These are phyloP conservation scores for Chrysomela aeneicollis DNA, from an alignment of 2,888 invertebrate genomes.

Conservation along the genomic window DNA sequence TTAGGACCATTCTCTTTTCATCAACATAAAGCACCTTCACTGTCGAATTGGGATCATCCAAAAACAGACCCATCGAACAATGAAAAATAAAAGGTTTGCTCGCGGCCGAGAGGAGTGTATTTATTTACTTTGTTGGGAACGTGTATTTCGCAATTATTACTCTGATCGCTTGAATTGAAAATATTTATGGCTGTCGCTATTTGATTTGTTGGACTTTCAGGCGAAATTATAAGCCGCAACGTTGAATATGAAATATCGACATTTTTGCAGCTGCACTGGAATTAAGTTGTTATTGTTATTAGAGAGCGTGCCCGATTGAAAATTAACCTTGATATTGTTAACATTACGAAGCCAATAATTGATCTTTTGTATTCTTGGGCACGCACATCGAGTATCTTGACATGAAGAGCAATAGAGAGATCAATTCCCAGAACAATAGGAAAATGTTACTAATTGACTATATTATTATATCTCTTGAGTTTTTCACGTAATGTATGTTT, in stretches of 20 bases:
- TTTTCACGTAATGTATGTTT: too few species aligned
- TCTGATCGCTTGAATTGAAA: conserved; percentile 36
- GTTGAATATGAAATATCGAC: conserved; percentile 27
- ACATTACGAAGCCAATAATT: neutral
- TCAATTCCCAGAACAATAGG: too few species aligned
- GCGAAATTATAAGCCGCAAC: conserved; percentile 33
- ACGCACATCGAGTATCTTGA: neutral
- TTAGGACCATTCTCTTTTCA: neutral
- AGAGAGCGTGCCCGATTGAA: conserved; percentile 24
- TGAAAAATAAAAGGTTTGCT: conserved; percentile 24
- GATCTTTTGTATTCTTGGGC: neutral
- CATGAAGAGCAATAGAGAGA: neutral
- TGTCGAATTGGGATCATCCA: conserved; percentile 2
- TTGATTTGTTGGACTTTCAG: conserved; percentile 36
- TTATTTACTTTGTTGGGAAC: conserved; percentile 29
- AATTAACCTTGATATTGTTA: conserved; percentile 5
- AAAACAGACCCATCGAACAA: conserved; percentile 1
- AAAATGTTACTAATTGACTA: too few species aligned
- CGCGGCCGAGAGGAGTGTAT: conserved; percentile 27
- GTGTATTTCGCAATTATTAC: conserved; percentile 28
- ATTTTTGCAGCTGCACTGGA: conserved; percentile 22
- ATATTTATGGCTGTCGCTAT: conserved; percentile 37
- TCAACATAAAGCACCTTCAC: neutral
- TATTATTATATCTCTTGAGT: too few species aligned
- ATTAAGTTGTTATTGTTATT: conserved; percentile 32